Conservation (phyloP, 1,140 invertebrate genomes). For the Megathymus violae region DNA sequence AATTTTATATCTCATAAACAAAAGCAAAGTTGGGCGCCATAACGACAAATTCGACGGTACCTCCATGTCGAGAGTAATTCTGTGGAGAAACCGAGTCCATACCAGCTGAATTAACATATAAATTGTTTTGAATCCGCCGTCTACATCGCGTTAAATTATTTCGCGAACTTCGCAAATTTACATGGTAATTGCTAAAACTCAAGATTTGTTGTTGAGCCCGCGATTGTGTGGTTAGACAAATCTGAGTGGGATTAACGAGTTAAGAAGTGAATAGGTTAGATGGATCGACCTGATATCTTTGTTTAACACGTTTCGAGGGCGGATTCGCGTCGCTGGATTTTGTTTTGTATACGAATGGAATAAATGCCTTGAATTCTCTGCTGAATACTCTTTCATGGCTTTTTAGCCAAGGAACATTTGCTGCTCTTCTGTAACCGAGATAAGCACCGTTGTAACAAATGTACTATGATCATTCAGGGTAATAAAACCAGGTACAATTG, state of each 20-base stretch:
- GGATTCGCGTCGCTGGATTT: background rate
- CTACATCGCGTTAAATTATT: conserved; percentile 80
- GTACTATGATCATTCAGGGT: background rate
- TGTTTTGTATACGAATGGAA: conserved; percentile 1
- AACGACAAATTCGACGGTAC: conserved; percentile 25
- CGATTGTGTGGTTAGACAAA: conserved; percentile 66
- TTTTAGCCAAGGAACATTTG: background rate
- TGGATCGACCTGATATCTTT: conserved; percentile 40
- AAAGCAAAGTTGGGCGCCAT: conserved; percentile 31
- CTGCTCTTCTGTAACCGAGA: background rate
- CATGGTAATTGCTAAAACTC: conserved; percentile 81
- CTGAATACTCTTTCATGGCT: conserved; percentile 1
- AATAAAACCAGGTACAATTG: background rate
- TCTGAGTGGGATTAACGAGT: conserved; percentile 57
- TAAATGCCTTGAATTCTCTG: conserved; percentile 1
- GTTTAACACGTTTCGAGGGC: conserved; percentile 9
- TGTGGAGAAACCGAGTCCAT: conserved; percentile 61
- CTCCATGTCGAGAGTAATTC: conserved; percentile 46
- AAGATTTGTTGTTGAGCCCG: conserved; percentile 74
- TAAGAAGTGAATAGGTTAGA: conserved; percentile 56
- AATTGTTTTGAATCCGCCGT: conserved; percentile 79
- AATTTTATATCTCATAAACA: conserved; percentile 29
- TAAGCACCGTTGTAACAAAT: background rate
- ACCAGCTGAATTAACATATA: conserved; percentile 78
- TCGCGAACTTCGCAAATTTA: conserved; percentile 81